Evolutionary conservation across 30 jellyfish, hydroid and myxozoan species (phyloP), one percentile per base, ranked within the genome.

Genomic region (Pelagia noctiluca): DNA sequence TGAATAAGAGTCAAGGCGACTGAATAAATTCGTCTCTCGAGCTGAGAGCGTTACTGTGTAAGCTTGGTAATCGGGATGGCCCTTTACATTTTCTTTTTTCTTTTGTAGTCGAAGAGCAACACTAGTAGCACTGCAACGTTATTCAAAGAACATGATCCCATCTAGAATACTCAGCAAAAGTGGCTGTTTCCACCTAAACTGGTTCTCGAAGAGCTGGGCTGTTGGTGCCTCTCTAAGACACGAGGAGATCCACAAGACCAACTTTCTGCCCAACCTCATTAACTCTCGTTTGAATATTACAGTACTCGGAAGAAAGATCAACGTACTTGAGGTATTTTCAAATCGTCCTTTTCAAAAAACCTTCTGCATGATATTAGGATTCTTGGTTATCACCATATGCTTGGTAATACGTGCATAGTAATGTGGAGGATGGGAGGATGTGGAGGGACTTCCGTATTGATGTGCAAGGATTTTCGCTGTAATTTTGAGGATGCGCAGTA

Each of bases 231-330:
- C 65, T 21, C 54, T 34, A 62, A 70, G 49, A 1, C 86, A 82
- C 25, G 92, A 82, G 21, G 86, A 69, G 35, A 82, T 82, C 54
- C 62, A 68, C 82, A 54, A 75, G 72, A 52, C 50, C 2, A 69
- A 70, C 53, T 70, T 82, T 53, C 32, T 82, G 72, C 92, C 92
- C 19, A 82, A 66, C 1, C 47, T 69, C 31, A 35, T 82, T 60
- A 42, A 64, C 19, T 68, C 92, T 8, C 54, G 50, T 29, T 49
- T 82, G 49, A 71, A 82, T 28, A 37, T 82, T 25, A 60, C 82
- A 0, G 48, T 82, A 24, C 37, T 82, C 21, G 92, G 92, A 31
- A 69, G 92, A 54, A 82, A 71, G 18, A 30, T 82, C 49, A 65
- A 67, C 12, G 80, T 82, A 0, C 5, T 82, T 62, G 92, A 82